Conservation (phyloP, 2,888 invertebrate species). For the Abrostola triplasia region DNA sequence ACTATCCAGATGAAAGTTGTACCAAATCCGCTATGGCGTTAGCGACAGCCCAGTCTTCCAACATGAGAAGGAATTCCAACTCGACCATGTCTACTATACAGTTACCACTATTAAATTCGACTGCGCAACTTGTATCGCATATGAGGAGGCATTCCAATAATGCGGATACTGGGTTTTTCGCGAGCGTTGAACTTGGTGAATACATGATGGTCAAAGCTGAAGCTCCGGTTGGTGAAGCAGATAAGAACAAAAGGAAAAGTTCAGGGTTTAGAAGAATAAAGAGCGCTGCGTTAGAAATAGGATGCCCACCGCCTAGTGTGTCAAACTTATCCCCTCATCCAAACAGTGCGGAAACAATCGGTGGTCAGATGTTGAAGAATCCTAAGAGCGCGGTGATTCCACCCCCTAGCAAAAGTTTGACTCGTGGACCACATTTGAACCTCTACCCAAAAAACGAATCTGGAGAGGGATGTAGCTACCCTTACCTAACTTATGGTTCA, state of each 20-base stretch:
- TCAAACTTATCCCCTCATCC: constrained; percentile 93
- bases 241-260: constrained; percentile 87
- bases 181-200: constrained; percentile 85
- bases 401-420: constrained; percentile 91
- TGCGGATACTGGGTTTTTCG: constrained; percentile 89
- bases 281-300: constrained; percentile 91
- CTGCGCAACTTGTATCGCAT: constrained; percentile 84
- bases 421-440: constrained; percentile 91
- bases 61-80: constrained; percentile 89
- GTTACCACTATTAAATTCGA: constrained; percentile 85
- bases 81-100: constrained; percentile 90
- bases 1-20: constrained; percentile 84
- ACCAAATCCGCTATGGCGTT: constrained; percentile 85
- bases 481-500: constrained; percentile 90
- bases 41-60: constrained; percentile 81
- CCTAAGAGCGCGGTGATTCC: constrained; percentile 90
- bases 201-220: constrained; percentile 87
- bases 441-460: constrained; percentile 90
- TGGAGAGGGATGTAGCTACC: constrained; percentile 93
- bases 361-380: constrained; percentile 90
- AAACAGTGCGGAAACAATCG: constrained; percentile 93
- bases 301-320: constrained; percentile 91
- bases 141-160: constrained; percentile 90
- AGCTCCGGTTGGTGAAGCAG: constrained; percentile 81
- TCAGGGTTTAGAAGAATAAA: constrained; percentile 91